Evolutionary conservation across 2,888 invertebrate species (phyloP).

Genomic region (Auanema sp.): DNA sequence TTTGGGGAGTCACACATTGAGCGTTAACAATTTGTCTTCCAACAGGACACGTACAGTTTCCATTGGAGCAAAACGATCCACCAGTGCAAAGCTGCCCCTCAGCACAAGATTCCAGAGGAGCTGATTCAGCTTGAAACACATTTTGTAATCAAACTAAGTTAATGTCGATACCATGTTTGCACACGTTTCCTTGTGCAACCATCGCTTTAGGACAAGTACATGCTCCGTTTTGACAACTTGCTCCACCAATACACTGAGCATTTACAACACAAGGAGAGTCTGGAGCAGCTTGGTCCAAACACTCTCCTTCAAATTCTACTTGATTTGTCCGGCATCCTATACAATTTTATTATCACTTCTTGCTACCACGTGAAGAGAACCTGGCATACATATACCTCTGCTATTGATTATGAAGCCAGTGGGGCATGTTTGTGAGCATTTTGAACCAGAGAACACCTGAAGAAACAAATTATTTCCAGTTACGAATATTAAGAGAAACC

Average conservation of each 20-base stretch:
- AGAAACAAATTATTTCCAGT: constrained; percentile 23
- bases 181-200: constrained; percentile 25
- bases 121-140: constrained; percentile 15
- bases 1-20: constrained; percentile 58
- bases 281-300: constrained; percentile 55
- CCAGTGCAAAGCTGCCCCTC: constrained; percentile 47
- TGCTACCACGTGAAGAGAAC: constrained; percentile 11
- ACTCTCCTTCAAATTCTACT: constrained; percentile 59
- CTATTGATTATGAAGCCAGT: constrained; percentile 41
- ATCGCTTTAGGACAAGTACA: constrained; percentile 24
- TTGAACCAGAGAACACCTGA: constrained; percentile 44
- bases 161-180: constrained; percentile 9
- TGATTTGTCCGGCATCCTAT: constrained; percentile 54
- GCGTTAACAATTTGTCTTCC: constrained; percentile 48
- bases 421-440: constrained; percentile 47
- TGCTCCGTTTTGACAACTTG: constrained; percentile 50
- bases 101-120: constrained; percentile 12
- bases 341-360: neutral
- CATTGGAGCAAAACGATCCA: constrained; percentile 57
- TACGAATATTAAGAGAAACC: constrained; percentile 17
- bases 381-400: constrained; percentile 57
- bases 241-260: constrained; percentile 60
- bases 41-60: constrained; percentile 38
- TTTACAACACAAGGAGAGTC: constrained; percentile 57
- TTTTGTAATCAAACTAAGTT: too few species aligned